phyloP scores from a whole-genome alignment of 2,888 invertebrate genomes.

The Toxonevra muliebris region DNA sequence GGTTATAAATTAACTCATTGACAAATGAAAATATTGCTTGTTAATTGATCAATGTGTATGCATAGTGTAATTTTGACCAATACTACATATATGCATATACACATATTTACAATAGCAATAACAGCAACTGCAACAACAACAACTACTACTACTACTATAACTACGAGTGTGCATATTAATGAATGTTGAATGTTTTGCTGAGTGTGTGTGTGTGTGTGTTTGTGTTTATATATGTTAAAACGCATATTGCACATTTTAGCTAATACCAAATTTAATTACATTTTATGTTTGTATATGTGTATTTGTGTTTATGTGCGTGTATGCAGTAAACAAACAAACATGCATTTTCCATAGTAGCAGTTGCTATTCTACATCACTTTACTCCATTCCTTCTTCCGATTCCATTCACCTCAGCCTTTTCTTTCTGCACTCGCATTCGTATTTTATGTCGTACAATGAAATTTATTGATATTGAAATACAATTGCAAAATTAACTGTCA shows the following conservation, averaged over 20 bases:
- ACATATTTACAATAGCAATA: neutral
- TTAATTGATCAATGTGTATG: constrained; percentile 61
- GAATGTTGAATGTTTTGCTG: constrained; percentile 17
- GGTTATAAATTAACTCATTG: constrained; percentile 63
- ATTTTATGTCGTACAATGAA: constrained; percentile 53
- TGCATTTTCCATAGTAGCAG: neutral
- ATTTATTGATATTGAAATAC: constrained; percentile 64
- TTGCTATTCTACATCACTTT: neutral
- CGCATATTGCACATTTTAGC: constrained; percentile 36
- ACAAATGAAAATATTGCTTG: constrained; percentile 65
- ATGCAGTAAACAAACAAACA: constrained; percentile 6
- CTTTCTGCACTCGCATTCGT: constrained; percentile 34
- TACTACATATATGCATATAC: neutral
- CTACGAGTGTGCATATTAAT: constrained; percentile 3
- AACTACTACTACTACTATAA: constrained; percentile 5
- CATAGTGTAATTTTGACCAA: neutral
- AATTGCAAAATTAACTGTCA: constrained; percentile 64
- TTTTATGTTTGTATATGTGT: constrained; percentile 50
- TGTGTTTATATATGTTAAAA: constrained; percentile 26
- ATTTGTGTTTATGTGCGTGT: constrained; percentile 40
- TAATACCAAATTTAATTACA: constrained; percentile 58
- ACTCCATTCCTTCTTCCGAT: neutral
- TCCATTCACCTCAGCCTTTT: constrained; percentile 14
- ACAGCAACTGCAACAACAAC: constrained; percentile 2
- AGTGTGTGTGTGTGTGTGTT: constrained; percentile 18